Evolutionary conservation across 2,797 vertebrate genomes (phyloP).

Genomic region (Platalea minor): DNA sequence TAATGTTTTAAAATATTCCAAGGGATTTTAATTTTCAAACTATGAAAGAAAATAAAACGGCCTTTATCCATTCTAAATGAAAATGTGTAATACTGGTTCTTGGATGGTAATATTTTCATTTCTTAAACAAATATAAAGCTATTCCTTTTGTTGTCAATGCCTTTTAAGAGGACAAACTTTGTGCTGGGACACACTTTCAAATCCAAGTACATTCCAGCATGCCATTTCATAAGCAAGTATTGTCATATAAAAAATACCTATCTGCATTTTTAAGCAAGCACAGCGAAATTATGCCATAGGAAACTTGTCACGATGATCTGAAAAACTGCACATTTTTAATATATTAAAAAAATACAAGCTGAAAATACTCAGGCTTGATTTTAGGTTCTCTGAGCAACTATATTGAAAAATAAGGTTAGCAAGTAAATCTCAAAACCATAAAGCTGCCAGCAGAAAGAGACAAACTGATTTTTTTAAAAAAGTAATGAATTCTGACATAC

Average conservation of each 20-base stretch:
- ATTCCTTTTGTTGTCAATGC: background rate
- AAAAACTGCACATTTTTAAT: background rate
- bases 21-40: conserved; percentile 46
- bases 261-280: background rate
- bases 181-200: background rate
- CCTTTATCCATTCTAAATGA: background rate
- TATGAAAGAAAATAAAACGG: background rate
- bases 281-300: background rate
- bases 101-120: background rate
- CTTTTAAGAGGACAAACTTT: background rate
- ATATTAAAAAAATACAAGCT: background rate
- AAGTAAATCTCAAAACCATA: background rate
- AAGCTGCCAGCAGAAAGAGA: background rate
- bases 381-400: background rate
- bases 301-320: background rate
- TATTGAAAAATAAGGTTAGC: background rate
- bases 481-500: background rate
- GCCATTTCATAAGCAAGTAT: background rate
- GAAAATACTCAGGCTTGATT: background rate
- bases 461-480: background rate
- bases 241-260: background rate
- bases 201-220: background rate
- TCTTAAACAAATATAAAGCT: background rate
- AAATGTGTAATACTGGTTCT: background rate
- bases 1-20: conserved; percentile 60